Percentiles rank a stretch among this genome's conserved stretches.
Conservation (phyloP, 1,140 invertebrate species). For the Colletes latitarsis region DNA sequence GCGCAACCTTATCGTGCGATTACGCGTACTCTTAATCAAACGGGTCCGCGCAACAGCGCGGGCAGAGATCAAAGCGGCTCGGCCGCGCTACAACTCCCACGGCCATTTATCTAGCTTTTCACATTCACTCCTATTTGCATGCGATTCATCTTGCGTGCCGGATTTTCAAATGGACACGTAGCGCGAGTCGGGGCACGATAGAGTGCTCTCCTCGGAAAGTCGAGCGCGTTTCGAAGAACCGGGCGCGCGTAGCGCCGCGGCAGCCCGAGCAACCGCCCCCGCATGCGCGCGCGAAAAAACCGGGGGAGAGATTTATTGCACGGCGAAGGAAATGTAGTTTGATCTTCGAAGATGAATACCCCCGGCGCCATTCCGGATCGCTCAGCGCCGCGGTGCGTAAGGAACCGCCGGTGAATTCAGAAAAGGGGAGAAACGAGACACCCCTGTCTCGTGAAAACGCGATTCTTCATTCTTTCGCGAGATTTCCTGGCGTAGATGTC, state of each 20-base stretch:
- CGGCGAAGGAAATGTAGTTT: conserved; percentile 46
- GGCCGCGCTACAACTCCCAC: neutral
- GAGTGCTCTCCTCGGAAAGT: neutral
- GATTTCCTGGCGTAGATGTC: conserved; percentile 29
- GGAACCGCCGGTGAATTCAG: conserved; percentile 46
- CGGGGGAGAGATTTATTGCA: conserved; percentile 39
- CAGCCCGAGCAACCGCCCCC: neutral
- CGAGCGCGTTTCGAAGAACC: neutral
- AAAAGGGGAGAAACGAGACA: conserved; percentile 39
- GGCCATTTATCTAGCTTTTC: conserved; percentile 1
- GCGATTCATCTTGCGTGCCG: conserved; percentile 15
- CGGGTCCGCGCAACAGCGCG: neutral
- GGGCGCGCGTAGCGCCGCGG: too few species aligned
- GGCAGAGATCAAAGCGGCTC: neutral
- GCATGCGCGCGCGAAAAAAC: neutral
- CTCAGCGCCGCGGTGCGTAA: conserved; percentile 24
- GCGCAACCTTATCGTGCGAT: neutral
- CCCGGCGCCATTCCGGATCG: conserved; percentile 30
- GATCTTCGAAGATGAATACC: conserved; percentile 55
- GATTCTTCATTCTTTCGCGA: conserved; percentile 51
- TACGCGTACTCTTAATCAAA: neutral
- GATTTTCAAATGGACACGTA: conserved; percentile 5
- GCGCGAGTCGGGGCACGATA: neutral
- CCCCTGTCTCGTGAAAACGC: conserved; percentile 56
- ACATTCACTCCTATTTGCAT: conserved; percentile 2